Evolutionary conservation across 2,888 invertebrate species (phyloP), one percentile per base, ranked within the genome.

Genomic region (Noctua janthina): DNA sequence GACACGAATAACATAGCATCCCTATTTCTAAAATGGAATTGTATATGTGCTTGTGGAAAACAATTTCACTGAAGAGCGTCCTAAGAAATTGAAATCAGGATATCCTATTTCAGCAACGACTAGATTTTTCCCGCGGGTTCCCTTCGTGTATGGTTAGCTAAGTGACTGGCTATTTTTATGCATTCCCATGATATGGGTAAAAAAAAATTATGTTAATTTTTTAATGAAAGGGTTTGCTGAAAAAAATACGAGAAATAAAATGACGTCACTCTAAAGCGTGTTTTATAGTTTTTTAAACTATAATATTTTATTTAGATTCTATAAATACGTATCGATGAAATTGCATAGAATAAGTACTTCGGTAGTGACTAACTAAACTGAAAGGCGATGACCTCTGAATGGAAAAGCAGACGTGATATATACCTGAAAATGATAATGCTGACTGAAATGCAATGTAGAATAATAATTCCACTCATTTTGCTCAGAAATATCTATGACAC

Each of bases 1-100:
- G 82, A 85, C 70, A 67, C 74, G 74, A 85, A 85, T 83, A 74
- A 85, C 70, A 73, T 75, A 75, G 67, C 64, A 70, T 69, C 64
- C 39, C 59, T 74, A 56, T 75, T 69, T 77, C 72, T 84, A 70
- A 84, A 87, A 72, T 75, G 69, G 35, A 83, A 79, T 74, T 74
- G 84, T 83, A 23, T 29, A 62, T 72, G 62, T 54, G 70, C n/a
- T 74, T 39, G 83, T 74, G 49, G 54, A 66, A 75, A 75, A 87
- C 76, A 72, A 76, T 83, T 83, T 74, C 39, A 56, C 54, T 66
- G 35, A 43, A 75, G 67, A 71, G 79, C 15, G 39, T 81, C 54
- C 29, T 72, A 59, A 70, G 74, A 80, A 80, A 81, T 74, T 84
- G 51, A 74, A 84, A 68, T 80, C 74, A 81, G 54, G 59, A 71